Percentiles rank a stretch among this genome's conserved stretches.
Conservation (phyloP, 2,113 vertebrate species). For the Oceanodroma tethys region DNA sequence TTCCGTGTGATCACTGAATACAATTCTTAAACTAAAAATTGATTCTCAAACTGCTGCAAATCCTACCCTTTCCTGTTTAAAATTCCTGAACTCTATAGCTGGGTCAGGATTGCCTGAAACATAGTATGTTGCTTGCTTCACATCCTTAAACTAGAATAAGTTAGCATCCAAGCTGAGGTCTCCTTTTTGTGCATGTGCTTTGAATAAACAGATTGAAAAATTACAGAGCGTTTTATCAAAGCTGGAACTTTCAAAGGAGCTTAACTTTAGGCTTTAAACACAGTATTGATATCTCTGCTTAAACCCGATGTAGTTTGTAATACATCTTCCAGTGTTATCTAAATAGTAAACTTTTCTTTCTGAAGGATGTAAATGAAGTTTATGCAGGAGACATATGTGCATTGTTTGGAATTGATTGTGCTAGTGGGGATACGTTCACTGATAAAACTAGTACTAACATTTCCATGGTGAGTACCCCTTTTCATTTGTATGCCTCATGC, state of each 20-base stretch:
- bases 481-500: not conserved
- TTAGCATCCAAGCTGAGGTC: not conserved
- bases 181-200: not conserved
- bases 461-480: slow-evolving; percentile 84
- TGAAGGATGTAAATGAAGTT: slow-evolving; percentile 88
- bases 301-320: not conserved
- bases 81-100: not conserved
- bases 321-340: rapidly evolving
- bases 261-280: not conserved
- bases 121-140: not conserved
- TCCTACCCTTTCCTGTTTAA: not conserved
- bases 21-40: not conserved
- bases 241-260: not conserved
- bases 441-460: slow-evolving; percentile 76
- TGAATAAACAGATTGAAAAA: not conserved
- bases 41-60: not conserved
- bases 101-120: not conserved
- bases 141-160: not conserved
- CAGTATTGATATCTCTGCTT: not conserved
- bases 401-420: slow-evolving; percentile 94
- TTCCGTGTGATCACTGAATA: not conserved
- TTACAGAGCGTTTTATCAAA: not conserved
- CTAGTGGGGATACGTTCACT: slow-evolving; percentile 95
- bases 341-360: not conserved
- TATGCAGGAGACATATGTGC: slow-evolving; percentile 95